phyloP scores from a whole-genome alignment of 2,797 vertebrate genomes.

The Smutsia temminckii region DNA sequence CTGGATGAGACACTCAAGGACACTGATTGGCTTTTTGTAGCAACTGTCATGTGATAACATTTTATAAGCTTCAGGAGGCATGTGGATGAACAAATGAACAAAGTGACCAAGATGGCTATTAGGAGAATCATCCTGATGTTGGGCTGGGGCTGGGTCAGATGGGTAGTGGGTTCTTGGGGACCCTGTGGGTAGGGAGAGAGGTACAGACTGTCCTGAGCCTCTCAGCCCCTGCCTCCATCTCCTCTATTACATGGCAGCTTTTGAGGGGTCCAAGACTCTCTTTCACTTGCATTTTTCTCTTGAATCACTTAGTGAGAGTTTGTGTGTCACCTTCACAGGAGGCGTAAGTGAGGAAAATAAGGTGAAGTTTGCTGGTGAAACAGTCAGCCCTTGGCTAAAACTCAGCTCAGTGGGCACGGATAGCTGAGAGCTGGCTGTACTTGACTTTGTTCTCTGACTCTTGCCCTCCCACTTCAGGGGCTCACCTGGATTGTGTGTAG shows the following conservation, averaged over 20 bases:
- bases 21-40: background rate
- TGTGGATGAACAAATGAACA: background rate
- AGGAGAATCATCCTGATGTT: background rate
- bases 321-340: background rate
- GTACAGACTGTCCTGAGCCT: background rate
- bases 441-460: background rate
- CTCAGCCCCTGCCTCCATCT: background rate
- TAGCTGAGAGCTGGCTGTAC: background rate
- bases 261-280: background rate
- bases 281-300: background rate
- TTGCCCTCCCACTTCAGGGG: slow-evolving; percentile 86
- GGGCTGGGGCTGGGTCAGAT: too few species aligned
- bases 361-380: background rate
- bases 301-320: background rate
- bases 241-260: background rate
- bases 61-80: background rate
- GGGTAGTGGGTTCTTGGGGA: background rate
- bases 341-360: background rate
- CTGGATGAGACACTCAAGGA: too few species aligned
- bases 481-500: slow-evolving; percentile 96
- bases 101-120: background rate
- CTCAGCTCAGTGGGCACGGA: background rate
- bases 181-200: fast-evolving
- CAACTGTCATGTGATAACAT: background rate
- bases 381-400: background rate